A percentile compares a stretch with the other conserved stretches of the same genome.
These are phyloP conservation scores for Temnothorax ravouxi DNA, from an alignment of 2,888 invertebrate genomes.

Conservation along the genomic window DNA sequence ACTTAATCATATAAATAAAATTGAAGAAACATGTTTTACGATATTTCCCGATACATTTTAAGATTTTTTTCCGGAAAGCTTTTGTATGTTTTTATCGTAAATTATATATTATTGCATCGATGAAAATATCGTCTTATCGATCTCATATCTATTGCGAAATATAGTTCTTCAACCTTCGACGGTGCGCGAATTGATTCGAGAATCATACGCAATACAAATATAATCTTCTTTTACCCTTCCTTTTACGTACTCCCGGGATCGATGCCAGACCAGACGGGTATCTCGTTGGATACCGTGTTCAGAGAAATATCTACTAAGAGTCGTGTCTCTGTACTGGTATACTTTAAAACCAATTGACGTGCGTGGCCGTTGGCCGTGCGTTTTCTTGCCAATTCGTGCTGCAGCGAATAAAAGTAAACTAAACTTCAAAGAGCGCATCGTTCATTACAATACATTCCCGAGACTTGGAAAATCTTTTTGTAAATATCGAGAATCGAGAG, in stretches of 20 bases:
- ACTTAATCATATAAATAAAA: background rate
- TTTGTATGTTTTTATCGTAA: background rate
- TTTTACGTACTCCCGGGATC: slow-evolving; percentile 4
- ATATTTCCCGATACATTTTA: background rate
- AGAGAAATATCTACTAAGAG: slow-evolving; percentile 17
- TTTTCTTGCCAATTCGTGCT: slow-evolving; percentile 48
- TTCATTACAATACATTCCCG: slow-evolving; percentile 60
- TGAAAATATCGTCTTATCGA: background rate
- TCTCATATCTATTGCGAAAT: background rate
- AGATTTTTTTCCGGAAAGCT: background rate
- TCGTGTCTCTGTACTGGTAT: background rate
- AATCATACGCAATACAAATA: background rate
- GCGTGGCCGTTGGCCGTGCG: slow-evolving; percentile 19
- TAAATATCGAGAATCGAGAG: slow-evolving; percentile 47
- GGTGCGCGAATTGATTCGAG: background rate
- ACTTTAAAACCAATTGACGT: slow-evolving; percentile 32
- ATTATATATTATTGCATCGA: background rate
- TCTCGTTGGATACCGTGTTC: slow-evolving; percentile 1
- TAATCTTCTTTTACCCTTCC: slow-evolving; percentile 7
- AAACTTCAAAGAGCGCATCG: slow-evolving; percentile 46
- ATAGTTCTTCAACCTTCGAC: background rate
- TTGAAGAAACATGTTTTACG: background rate
- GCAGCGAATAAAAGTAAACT: slow-evolving; percentile 27
- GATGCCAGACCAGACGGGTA: slow-evolving; percentile 3
- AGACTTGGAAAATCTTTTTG: slow-evolving; percentile 44